Percentiles rank a stretch among this genome's conserved stretches.
Evolutionary conservation across 2,113 vertebrate species (phyloP).

Genomic region (Turdus rufiventris): DNA sequence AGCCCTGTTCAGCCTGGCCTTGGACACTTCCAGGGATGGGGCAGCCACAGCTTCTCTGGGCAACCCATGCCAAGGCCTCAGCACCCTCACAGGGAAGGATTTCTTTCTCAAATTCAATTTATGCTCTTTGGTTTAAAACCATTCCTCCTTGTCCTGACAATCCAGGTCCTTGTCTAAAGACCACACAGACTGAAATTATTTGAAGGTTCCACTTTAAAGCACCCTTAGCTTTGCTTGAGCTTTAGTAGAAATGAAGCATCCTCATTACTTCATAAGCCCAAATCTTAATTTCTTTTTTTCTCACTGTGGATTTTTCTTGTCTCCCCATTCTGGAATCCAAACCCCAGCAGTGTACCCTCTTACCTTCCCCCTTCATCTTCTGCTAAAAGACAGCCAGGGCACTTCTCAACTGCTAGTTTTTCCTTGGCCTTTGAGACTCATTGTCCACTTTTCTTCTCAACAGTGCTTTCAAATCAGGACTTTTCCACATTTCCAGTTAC

Average conservation of each 20-base stretch:
- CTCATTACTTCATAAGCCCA: not conserved
- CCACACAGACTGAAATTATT: not conserved
- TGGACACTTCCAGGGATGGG: not conserved
- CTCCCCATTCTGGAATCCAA: not conserved
- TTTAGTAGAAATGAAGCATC: not conserved
- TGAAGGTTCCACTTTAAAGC: not conserved
- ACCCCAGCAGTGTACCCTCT: not conserved
- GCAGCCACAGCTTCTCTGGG: not conserved
- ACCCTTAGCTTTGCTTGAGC: not conserved
- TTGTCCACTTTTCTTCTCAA: not conserved
- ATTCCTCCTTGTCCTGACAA: not conserved
- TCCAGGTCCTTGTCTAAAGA: not conserved
- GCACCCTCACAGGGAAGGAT: not conserved
- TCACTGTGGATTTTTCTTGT: not conserved
- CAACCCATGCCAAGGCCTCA: rapidly evolving
- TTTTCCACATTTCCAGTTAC: not conserved
- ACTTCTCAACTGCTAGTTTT: not conserved
- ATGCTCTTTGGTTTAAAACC: rapidly evolving
- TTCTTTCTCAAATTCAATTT: not conserved
- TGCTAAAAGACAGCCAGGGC: not conserved
- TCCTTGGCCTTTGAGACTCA: not conserved
- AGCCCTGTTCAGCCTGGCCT: not conserved
- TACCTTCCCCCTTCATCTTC: not conserved
- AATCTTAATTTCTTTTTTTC: not conserved
- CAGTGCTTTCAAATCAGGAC: not conserved